phyloP scores from a whole-genome alignment of 2,888 invertebrate species.

The Dimorphilus gyrociliatus region DNA sequence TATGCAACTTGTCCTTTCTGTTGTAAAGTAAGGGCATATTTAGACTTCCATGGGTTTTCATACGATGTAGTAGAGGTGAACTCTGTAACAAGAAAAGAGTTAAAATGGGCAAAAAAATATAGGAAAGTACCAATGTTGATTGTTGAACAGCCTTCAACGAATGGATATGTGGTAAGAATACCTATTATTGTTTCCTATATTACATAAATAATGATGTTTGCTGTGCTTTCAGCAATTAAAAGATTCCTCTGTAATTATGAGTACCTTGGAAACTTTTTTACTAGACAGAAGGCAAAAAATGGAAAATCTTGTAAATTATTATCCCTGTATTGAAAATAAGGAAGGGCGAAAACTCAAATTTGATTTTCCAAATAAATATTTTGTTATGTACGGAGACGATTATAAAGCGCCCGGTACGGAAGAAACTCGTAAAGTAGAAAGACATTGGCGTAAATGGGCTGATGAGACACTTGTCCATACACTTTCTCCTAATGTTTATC shows the following conservation, averaged over 20 bases:
- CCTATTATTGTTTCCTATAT: background rate
- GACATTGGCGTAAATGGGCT: constrained; percentile 89
- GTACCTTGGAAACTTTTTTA: constrained; percentile 62
- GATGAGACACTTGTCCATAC: constrained; percentile 77
- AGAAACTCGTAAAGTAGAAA: constrained; percentile 55
- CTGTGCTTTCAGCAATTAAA: constrained; percentile 61
- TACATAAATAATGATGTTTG: constrained; percentile 3
- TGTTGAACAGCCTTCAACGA: constrained; percentile 44
- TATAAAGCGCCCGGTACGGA: background rate
- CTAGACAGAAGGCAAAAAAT: constrained; percentile 41
- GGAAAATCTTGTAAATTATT: constrained; percentile 41
- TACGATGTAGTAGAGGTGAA: constrained; percentile 95
- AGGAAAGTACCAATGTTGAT: constrained; percentile 86
- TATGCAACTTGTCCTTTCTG: constrained; percentile 96
- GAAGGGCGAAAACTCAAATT: constrained; percentile 26
- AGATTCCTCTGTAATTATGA: constrained; percentile 86
- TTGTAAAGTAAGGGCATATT: constrained; percentile 51
- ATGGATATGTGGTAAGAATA: constrained; percentile 30
- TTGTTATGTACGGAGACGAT: constrained; percentile 28
- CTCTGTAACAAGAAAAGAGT: constrained; percentile 72
- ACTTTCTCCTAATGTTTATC: constrained; percentile 89
- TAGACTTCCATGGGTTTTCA: constrained; percentile 79
- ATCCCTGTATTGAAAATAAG: constrained; percentile 21
- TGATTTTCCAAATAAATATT: constrained; percentile 32
- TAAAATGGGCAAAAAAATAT: constrained; percentile 81